These are phyloP conservation scores for Eptesicus fuscus DNA, from an alignment of 2,113 vertebrate species.

Conservation along the genomic window DNA sequence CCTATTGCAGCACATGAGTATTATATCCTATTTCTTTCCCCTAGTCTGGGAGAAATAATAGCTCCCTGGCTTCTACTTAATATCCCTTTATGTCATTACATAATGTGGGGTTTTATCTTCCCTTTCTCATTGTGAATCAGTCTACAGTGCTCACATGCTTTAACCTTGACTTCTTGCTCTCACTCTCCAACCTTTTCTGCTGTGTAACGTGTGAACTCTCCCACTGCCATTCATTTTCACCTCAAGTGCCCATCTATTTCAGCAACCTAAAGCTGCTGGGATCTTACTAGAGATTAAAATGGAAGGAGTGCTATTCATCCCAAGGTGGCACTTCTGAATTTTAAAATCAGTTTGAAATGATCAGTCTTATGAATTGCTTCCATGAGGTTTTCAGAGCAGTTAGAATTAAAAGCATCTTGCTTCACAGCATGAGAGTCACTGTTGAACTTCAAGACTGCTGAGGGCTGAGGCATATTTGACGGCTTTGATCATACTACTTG, in stretches of 20 bases:
- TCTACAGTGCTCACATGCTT: constrained; percentile 9
- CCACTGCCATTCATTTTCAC: constrained; percentile 47
- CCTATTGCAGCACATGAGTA: background rate
- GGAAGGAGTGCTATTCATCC: constrained; percentile 46
- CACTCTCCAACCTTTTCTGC: constrained; percentile 30
- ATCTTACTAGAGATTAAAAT: constrained; percentile 58
- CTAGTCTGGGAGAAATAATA: constrained; percentile 51
- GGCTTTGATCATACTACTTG: background rate
- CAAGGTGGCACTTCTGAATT: constrained; percentile 57
- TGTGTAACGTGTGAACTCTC: background rate
- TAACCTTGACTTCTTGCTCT: constrained; percentile 38
- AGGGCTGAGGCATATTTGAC: constrained; percentile 46
- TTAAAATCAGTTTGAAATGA: constrained; percentile 70
- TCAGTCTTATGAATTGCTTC: constrained; percentile 61
- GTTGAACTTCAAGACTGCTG: constrained; percentile 59
- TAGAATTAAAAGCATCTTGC: constrained; percentile 57
- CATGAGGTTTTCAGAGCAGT: constrained; percentile 42
- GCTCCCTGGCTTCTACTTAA: constrained; percentile 25
- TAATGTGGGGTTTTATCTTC: background rate
- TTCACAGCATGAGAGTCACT: constrained; percentile 59
- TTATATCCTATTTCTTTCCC: constrained; percentile 15
- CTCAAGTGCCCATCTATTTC: constrained; percentile 15
- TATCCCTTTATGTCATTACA: constrained; percentile 20
- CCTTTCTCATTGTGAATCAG: constrained; percentile 6
- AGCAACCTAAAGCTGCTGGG: constrained; percentile 38